Percentiles rank a stretch among this genome's conserved stretches.
Evolutionary conservation across 2,113 vertebrate genomes (phyloP).

Genomic region (Platysteira castanea): DNA sequence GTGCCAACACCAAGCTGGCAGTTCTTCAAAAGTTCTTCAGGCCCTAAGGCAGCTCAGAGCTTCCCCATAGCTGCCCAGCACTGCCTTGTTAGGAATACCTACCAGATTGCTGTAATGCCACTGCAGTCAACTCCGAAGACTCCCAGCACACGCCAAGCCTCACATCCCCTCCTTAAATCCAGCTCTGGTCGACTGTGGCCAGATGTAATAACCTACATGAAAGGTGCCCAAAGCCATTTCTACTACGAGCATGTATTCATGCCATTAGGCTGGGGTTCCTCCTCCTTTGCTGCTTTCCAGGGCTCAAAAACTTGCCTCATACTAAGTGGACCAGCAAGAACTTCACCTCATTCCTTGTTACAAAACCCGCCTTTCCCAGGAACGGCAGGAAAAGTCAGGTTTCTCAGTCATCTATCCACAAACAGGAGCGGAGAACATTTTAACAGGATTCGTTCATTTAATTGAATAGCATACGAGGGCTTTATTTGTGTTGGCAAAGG

Average conservation of each 20-base stretch:
- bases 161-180: background rate
- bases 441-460: background rate
- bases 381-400: background rate
- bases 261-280: background rate
- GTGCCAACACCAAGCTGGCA: rapidly evolving
- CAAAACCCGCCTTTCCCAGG: background rate
- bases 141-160: background rate
- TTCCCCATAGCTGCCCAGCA: rapidly evolving
- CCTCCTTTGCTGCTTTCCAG: background rate
- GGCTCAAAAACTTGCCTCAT: background rate
- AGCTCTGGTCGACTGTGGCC: background rate
- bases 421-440: background rate
- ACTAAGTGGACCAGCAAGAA: background rate
- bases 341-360: background rate
- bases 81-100: background rate
- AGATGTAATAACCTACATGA: background rate
- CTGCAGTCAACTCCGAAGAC: rapidly evolving
- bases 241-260: background rate
- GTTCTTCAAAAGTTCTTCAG: too few relatives aligned
- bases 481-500: background rate
- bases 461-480: rapidly evolving
- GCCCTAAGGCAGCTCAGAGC: background rate
- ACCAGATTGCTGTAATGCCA: background rate
- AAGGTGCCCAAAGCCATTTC: background rate
- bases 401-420: background rate